A percentile compares a stretch with the other conserved stretches of the same genome.
Evolutionary conservation across 2,888 invertebrate genomes (phyloP).

Genomic region (Meganola albula): DNA sequence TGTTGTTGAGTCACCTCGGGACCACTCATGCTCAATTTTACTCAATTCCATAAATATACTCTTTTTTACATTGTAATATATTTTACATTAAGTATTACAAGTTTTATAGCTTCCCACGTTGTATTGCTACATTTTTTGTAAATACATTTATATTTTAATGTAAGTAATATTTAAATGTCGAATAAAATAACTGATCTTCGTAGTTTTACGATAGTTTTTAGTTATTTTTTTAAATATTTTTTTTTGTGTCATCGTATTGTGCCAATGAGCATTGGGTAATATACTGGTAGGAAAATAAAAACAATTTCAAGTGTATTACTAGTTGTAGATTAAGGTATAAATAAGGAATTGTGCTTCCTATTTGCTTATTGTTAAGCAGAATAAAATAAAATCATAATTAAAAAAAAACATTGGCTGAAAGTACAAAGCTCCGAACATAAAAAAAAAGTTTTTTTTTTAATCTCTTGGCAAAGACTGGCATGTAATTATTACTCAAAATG

Average conservation of each 20-base stretch:
- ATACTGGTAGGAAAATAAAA: conserved; percentile 32
- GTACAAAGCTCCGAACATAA: conserved; percentile 17
- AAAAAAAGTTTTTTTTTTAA: conserved; percentile 10
- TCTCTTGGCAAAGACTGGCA: conserved; percentile 22
- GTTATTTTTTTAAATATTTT: conserved; percentile 33
- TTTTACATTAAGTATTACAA: conserved; percentile 31
- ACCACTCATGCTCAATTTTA: conserved; percentile 42
- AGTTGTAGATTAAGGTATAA: conserved; percentile 48
- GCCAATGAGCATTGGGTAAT: conserved; percentile 59
- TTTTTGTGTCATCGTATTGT: conserved; percentile 68
- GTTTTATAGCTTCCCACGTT: conserved; percentile 26
- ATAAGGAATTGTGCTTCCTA: conserved; percentile 69
- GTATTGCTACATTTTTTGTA: conserved; percentile 31
- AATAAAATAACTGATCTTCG: conserved; percentile 65
- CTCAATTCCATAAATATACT: conserved; percentile 33
- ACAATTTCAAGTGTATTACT: conserved; percentile 51
- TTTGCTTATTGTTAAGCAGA: conserved; percentile 29
- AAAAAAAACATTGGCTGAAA: conserved; percentile 26
- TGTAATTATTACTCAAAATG: conserved; percentile 16
- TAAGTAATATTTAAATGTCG: conserved; percentile 53
- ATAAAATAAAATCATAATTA: conserved; percentile 9
- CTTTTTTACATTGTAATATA: conserved; percentile 35
- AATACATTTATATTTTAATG: conserved; percentile 35
- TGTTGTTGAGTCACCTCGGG: conserved; percentile 34
- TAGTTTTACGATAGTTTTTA: conserved; percentile 45